These are phyloP conservation scores for Sebastes melanostomus DNA, from an alignment of 2,797 vertebrate species.

Conservation along the genomic window DNA sequence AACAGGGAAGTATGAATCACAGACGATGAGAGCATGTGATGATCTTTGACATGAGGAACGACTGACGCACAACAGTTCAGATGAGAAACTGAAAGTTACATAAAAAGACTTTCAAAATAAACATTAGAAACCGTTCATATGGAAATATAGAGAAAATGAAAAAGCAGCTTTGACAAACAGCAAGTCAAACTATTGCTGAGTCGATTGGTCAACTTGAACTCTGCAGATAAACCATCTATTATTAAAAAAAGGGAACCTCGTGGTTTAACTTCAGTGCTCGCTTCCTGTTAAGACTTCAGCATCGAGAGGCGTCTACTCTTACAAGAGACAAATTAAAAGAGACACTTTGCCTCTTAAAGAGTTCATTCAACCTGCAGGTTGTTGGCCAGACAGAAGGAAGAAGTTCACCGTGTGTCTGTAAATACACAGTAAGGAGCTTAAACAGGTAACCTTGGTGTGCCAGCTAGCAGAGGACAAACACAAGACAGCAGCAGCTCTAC, in stretches of 20 bases:
- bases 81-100: conserved; percentile 6
- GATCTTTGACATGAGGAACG: background rate
- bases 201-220: background rate
- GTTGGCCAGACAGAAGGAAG: background rate
- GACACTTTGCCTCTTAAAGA: background rate
- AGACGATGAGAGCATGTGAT: conserved; percentile 14
- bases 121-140: background rate
- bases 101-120: too few species aligned
- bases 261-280: conserved; percentile 4
- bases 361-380: background rate
- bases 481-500: background rate
- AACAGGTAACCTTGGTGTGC: conserved; percentile 19
- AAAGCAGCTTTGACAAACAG: background rate
- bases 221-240: background rate
- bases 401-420: conserved; percentile 3
- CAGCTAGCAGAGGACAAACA: background rate
- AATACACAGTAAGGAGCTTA: conserved; percentile 67
- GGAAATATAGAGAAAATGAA: background rate
- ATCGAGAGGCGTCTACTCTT: conserved; percentile 10
- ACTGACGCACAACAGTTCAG: background rate
- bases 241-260: conserved; percentile 42
- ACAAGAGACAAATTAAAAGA: conserved; percentile 10
- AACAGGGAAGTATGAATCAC: conserved; percentile 48
- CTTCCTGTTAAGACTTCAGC: conserved; percentile 55
- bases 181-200: background rate